These are phyloP conservation scores for Myotis planiceps DNA, from an alignment of 2,797 vertebrate species.

Conservation along the genomic window DNA sequence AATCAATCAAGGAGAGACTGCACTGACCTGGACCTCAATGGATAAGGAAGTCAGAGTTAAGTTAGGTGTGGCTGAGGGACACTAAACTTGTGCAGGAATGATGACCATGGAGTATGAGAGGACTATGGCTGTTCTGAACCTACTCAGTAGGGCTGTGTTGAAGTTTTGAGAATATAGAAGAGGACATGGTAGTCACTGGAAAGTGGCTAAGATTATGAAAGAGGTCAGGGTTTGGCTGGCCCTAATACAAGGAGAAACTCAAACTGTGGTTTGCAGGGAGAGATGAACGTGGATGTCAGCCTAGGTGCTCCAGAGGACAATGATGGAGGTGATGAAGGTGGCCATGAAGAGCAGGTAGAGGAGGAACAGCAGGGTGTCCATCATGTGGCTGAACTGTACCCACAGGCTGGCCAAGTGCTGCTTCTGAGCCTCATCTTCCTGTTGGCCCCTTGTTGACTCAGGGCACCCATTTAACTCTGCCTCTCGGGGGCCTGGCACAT, in stretches of 20 bases:
- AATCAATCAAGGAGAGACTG: not conserved
- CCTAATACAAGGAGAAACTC: not conserved
- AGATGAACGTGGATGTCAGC: conserved; percentile 76
- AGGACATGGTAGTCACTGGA: not conserved
- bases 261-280: not conserved
- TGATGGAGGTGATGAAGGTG: conserved; percentile 89
- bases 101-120: not conserved
- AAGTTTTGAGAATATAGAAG: not conserved
- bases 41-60: not conserved
- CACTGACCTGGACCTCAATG: not conserved
- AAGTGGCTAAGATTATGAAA: conserved; percentile 50
- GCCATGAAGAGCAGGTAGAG: conserved; percentile 90
- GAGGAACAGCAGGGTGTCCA: conserved; percentile 91
- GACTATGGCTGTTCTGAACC: not conserved
- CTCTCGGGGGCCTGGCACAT: not conserved
- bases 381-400: conserved; percentile 90
- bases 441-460: conserved; percentile 87
- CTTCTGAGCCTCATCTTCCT: conserved; percentile 85
- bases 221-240: conserved; percentile 83
- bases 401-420: conserved; percentile 86
- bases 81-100: not conserved
- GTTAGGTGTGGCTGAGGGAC: not conserved
- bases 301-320: conserved; percentile 92
- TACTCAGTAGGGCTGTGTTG: not conserved
- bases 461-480: conserved; percentile 18